Base-by-base conservation (phyloP, 1,140 invertebrate species). In the Steinernema feltiae region DNA sequence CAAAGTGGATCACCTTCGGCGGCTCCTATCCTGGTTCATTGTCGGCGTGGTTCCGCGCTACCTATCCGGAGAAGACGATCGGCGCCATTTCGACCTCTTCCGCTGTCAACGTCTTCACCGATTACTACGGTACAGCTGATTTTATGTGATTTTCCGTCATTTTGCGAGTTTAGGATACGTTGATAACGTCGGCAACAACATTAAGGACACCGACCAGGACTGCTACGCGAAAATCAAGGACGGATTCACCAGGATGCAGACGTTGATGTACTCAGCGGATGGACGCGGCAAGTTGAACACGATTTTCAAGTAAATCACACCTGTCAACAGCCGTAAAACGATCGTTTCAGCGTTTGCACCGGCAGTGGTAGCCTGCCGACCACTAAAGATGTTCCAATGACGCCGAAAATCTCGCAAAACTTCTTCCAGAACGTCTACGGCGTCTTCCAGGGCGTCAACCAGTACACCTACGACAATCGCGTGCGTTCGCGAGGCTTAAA, bases 1-100 rank as follows among this genome's bases (percentile, higher is more conserved):
- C 79, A n/a, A 94, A 93, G 88, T 94, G 93, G 92, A 91, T 97
- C 75, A 91, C 91, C 1, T 95, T 96, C 87, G 94, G 94, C 32
- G 94, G 94, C 0, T 95, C 93, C 0, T 97, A 97, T 87, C 72
- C 79, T 27, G 94, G 94, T 63, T 83, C 48, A 2, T 87, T 97
- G 46, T 93, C 93, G 15, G 94, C 94, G 1, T 95, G 94, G 94
- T 89, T 92, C 70, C 88, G 94, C 72, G 85, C 91, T 12, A 95
- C 95, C 87, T 96, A 94, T 88, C 93, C 94, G 2, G 91, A 96
- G 88, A 88, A 95, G 7, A 91, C 95, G 0, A 88, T 93, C 86
- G 91, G 86, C 1, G 90, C 93, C 53, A 90, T 96, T 12, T 92
- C 12, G 91, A 96, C 88, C 95, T 96, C 83, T 79, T 76, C 70